Conservation (phyloP, 2,888 invertebrate species). For the Hypomecis atomaria region DNA sequence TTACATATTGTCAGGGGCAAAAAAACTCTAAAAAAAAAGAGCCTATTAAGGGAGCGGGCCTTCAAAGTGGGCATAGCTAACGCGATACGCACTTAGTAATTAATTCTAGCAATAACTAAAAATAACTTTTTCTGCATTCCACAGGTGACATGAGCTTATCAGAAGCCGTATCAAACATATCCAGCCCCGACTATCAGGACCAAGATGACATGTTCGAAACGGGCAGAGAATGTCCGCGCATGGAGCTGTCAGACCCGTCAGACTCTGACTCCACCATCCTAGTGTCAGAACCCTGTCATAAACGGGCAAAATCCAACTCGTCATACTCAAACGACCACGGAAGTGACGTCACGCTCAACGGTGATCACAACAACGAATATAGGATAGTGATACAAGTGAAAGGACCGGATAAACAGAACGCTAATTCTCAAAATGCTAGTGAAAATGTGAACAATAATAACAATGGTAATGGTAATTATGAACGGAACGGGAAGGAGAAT, state of each 20-base stretch:
- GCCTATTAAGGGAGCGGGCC: too few species aligned
- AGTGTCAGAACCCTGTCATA: conserved; percentile 91
- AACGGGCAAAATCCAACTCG: conserved; percentile 76
- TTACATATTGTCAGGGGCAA: too few species aligned
- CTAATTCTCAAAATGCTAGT: conserved; percentile 51
- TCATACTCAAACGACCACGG: conserved; percentile 79
- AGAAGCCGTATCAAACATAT: conserved; percentile 94
- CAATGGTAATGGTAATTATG: conserved; percentile 76
- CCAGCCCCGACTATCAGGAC: conserved; percentile 95
- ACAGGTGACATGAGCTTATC: conserved; percentile 92
- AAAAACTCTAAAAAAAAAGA: too few species aligned
- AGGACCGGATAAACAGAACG: conserved; percentile 73
- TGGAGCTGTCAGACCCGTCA: conserved; percentile 95
- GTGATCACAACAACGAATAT: conserved; percentile 80
- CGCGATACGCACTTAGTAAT: too few species aligned
- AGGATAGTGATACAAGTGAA: conserved; percentile 92
- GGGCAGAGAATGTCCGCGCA: conserved; percentile 90
- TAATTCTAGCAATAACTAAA: not conserved
- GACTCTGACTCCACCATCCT: conserved; percentile 95
- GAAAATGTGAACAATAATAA: conserved; percentile 74
- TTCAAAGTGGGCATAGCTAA: too few species aligned
- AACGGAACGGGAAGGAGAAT: conserved; percentile 76
- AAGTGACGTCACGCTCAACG: conserved; percentile 85
- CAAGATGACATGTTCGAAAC: conserved; percentile 93
- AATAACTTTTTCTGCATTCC: conserved; percentile 30